These are phyloP conservation scores for Petrocephalus schoutedeni DNA, from an alignment of 2,797 vertebrate genomes.

Conservation along the genomic window DNA sequence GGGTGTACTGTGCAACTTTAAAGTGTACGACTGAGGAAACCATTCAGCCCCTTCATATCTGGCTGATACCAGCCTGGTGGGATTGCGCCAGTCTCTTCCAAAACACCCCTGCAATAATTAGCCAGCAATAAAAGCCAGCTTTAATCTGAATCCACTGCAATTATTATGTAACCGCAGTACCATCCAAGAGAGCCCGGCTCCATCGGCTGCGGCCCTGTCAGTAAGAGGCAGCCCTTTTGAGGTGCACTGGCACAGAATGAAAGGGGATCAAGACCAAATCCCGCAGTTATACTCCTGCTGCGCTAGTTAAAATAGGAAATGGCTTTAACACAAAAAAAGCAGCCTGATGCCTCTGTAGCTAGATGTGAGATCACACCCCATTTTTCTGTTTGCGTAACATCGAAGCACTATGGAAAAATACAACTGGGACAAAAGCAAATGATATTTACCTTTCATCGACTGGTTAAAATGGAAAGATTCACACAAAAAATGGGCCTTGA, in stretches of 20 bases:
- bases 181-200: not conserved
- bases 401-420: not conserved
- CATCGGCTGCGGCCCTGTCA: not conserved
- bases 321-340: not conserved
- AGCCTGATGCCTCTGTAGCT: not conserved
- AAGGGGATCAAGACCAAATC: not conserved
- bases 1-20: not conserved
- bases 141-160: slow-evolving; percentile 5
- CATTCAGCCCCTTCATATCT: not conserved
- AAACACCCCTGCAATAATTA: slow-evolving; percentile 17
- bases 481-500: not conserved
- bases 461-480: not conserved
- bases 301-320: not conserved
- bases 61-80: not conserved
- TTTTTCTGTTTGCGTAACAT: not conserved
- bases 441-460: not conserved
- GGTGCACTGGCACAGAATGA: not conserved
- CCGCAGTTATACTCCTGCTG: not conserved
- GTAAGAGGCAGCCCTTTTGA: not conserved
- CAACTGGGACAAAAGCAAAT: not conserved
- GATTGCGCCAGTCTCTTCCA: not conserved
- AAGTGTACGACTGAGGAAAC: not conserved
- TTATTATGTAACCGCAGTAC: not conserved
- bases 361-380: not conserved
- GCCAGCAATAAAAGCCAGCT: not conserved